phyloP scores from a whole-genome alignment of 2,888 invertebrate genomes.

The Clostera curtula region DNA sequence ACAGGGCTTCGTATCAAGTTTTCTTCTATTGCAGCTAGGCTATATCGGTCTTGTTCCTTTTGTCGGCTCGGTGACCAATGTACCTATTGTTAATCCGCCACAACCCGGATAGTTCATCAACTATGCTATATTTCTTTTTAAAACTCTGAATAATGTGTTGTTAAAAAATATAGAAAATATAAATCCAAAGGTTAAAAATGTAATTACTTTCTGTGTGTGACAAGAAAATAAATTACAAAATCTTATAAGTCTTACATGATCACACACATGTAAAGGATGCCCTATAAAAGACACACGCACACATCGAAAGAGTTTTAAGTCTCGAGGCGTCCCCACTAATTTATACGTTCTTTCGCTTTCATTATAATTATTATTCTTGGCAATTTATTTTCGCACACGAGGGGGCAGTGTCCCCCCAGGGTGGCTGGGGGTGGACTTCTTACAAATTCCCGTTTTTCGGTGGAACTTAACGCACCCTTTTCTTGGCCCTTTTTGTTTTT shows the following conservation, averaged over 20 bases:
- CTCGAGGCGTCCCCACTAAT: conserved; percentile 71
- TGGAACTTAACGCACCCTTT: conserved; percentile 74
- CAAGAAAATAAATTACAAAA: conserved; percentile 23
- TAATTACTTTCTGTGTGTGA: conserved; percentile 8
- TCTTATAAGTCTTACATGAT: conserved; percentile 20
- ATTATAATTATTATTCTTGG: conserved; percentile 76
- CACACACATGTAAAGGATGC: conserved; percentile 17
- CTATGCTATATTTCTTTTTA: no score
- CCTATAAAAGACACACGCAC: conserved; percentile 34
- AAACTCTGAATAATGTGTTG: no score
- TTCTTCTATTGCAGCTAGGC: no score
- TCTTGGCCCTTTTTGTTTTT: conserved; percentile 76
- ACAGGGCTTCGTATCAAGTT: no score
- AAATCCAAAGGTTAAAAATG: no score
- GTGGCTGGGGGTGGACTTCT: conserved; percentile 56
- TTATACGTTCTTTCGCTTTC: conserved; percentile 76
- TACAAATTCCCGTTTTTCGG: conserved; percentile 75
- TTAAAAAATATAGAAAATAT: no score
- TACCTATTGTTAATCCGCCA: no score
- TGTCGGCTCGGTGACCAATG: no score
- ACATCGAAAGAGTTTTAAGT: conserved; percentile 41
- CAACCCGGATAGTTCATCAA: no score
- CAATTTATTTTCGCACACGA: conserved; percentile 76
- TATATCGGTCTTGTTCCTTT: no score
- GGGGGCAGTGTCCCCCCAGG: conserved; percentile 55